Base-by-base conservation (phyloP, 2,113 vertebrate species). In the Sinocyclocheilus grahami region DNA sequence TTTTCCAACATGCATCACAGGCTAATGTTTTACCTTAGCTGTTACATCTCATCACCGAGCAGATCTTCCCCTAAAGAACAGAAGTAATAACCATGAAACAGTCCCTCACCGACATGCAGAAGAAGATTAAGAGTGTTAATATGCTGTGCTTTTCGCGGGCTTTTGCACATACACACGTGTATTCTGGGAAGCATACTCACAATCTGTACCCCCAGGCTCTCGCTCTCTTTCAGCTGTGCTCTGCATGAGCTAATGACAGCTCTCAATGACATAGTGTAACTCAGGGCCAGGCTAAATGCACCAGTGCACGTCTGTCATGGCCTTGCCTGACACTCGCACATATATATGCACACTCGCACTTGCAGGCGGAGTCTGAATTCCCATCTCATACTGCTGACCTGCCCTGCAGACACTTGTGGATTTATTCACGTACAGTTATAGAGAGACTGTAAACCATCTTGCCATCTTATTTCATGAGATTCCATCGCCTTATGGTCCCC, bases 121-220 rank as follows among this genome's bases (percentile, higher is more conserved):
- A 69, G 86, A 89, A 89, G 88, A 89, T 89, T 89, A 89, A 89
- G 88, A 87, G 88, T 89, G 86, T 89, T 89, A 89, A 89, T 89
- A 89, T 89, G 86, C 88, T 76, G 74, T 87, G 86, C 86, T 89
- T 87, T 89, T 87, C 24, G 51, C 86, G 69, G 86, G 83, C 87
- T 88, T 87, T 81, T 51, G 37, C 69, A 46, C 77, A 82, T 27
- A 77, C 78, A 46, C 60, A 67, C 55, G 20, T 78, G 42, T 80
- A 82, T 78, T 75, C 27, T 22, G 67, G 53, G 76, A 67, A 58
- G 12, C 69, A 69, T 51, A 83, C 42, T 80, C 58, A 39, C 6
- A 77, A 53, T 82, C 37, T 63, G 58, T 72, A 88, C 86, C 75
- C 87, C 55, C 71, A 87, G 88, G 88, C 85, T 83, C 78, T 83